These are phyloP conservation scores for Bimastos eiseni DNA, from an alignment of 2,888 invertebrate genomes.

Conservation along the genomic window DNA sequence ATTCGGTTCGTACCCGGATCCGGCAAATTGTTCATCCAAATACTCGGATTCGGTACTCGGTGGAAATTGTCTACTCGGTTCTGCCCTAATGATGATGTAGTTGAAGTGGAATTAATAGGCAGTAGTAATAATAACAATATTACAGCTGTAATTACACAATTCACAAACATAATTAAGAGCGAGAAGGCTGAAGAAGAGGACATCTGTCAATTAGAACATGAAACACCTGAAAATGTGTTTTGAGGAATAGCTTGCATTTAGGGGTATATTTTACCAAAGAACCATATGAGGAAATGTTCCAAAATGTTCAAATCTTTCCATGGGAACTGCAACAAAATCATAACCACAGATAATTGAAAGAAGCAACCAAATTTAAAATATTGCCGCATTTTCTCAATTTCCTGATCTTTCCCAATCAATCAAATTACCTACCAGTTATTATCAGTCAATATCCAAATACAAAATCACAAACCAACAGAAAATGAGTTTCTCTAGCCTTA, in stretches of 20 bases:
- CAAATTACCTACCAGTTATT: not conserved
- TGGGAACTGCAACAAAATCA: not conserved
- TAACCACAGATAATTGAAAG: not conserved
- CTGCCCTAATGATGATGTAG: too few relatives aligned
- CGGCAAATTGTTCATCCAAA: too few relatives aligned
- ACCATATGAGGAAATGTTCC: not conserved
- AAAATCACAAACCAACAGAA: not conserved
- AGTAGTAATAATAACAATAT: not conserved
- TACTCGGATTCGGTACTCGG: too few relatives aligned
- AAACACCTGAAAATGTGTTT: not conserved
- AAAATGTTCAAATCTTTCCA: not conserved
- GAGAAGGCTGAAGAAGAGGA: not conserved
- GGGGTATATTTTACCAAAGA: not conserved
- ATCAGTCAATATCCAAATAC: not conserved
- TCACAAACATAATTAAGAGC: not conserved
- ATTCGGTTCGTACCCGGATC: too few relatives aligned
- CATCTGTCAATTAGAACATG: not conserved
- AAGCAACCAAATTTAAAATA: not conserved
- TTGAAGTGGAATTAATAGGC: not conserved
- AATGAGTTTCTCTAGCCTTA: constrained; percentile 47
- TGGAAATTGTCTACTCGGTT: too few relatives aligned
- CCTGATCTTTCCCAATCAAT: not conserved
- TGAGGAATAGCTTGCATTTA: not conserved
- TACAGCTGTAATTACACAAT: not conserved
- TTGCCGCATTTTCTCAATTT: not conserved